Evolutionary conservation across 2,797 vertebrate species (phyloP), one percentile per base, ranked within the genome.

Genomic region (Enteromius fasciolatus): DNA sequence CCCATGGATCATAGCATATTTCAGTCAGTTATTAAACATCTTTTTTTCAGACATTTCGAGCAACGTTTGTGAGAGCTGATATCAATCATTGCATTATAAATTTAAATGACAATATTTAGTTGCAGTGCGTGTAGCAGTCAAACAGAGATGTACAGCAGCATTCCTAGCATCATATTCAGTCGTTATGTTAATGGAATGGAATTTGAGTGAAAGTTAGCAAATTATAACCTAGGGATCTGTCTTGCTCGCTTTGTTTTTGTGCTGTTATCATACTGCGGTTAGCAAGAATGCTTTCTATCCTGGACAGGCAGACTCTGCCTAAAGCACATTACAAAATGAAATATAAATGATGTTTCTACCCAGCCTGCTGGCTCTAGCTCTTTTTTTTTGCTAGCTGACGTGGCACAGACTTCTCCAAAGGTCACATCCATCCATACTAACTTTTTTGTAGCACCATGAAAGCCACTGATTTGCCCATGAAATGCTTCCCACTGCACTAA

Each of bases 301-400:
- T 70, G 44, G 74, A 81, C 73, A 70, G 25, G 48, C 48, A 64
- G 46, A 63, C 44, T 85, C 61, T 75, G 82, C 84, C 87, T 70
- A 64, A 57, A 84, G 84, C 68, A 41, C 80, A 83, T 87, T 80
- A 85, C 36, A 52, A 76, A 81, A 87, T 86, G 63, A 87, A 88
- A 88, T 86, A 88, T 86, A 78, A 76, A 86, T 86, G 80, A 83
- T 72, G 59, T 63, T 84, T 69, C 50, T n/a, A 78, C 76, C 66
- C 33, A 81, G 68, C 75, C 75, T 79, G 75, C 79, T 79, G 28
- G 82, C 61, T 63, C 39, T 20, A 31, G 18, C 50, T 50, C n/a
- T 72, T 79, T 76, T 39, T 69, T 83, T 80, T 74, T 63, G 48
- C 12, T 66, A 74, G 67, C 80, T 75, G 81, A 77, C 48, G 18